Conservation (phyloP, 2,113 vertebrate species). For the Strix uralensis region DNA sequence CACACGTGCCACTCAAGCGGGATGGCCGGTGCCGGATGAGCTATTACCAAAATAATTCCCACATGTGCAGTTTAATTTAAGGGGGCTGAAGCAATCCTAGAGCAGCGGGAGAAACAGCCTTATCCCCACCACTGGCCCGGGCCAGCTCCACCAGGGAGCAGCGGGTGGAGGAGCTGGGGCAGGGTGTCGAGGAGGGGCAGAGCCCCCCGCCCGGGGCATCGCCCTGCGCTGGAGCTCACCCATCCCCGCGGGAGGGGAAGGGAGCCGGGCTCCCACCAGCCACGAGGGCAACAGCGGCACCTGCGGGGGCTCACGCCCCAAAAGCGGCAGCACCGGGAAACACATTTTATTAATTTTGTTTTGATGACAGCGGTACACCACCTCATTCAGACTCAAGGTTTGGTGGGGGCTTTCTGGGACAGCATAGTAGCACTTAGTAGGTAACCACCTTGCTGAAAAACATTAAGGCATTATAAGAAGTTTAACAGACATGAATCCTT, state of each 20-base stretch:
- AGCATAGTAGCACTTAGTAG: fast-evolving
- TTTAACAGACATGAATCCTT: not conserved
- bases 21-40: fast-evolving
- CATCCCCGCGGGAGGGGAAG: fast-evolving
- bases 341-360: not conserved
- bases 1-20: fast-evolving
- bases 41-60: fast-evolving
- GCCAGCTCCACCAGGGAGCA: not conserved
- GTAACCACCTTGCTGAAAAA: not conserved
- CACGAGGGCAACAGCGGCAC: no score
- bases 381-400: fast-evolving
- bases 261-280: fast-evolving
- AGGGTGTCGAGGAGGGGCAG: fast-evolving
- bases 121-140: fast-evolving
- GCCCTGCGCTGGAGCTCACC: not conserved
- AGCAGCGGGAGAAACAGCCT: not conserved
- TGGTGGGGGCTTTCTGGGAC: not conserved
- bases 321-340: not conserved
- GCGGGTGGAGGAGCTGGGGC: fast-evolving
- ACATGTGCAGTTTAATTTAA: fast-evolving
- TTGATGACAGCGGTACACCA: fast-evolving
- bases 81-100: fast-evolving
- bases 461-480: not conserved
- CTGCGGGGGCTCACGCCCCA: fast-evolving
- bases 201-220: fast-evolving